Conservation (phyloP, 2,888 invertebrate species). For the Sialis fuliginosa region DNA sequence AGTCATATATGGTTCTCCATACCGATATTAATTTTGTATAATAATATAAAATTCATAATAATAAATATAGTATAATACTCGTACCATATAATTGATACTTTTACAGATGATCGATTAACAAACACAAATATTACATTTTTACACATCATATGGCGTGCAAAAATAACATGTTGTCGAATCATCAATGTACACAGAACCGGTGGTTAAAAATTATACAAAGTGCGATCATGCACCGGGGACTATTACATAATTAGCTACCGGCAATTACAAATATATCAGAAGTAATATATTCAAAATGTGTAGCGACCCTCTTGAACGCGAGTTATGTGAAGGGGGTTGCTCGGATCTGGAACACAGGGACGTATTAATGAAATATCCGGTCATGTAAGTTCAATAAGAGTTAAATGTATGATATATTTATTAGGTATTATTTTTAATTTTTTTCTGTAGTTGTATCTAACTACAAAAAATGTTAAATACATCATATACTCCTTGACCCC, state of each 20-base stretch:
- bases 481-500: too few relatives aligned
- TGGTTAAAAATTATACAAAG: background rate
- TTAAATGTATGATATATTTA: too few relatives aligned
- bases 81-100: too few relatives aligned
- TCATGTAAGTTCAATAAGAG: too few relatives aligned
- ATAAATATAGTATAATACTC: too few relatives aligned
- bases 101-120: background rate
- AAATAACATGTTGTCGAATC: conserved; percentile 7
- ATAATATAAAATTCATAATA: too few relatives aligned
- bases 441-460: too few relatives aligned
- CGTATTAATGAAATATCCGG: background rate
- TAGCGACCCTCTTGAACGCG: background rate
- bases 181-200: background rate
- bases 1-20: too few relatives aligned
- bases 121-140: background rate
- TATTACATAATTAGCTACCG: conserved; percentile 3
- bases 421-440: too few relatives aligned
- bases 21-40: too few relatives aligned
- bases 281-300: conserved; percentile 4
- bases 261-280: conserved; percentile 5
- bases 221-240: background rate
- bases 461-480: too few relatives aligned
- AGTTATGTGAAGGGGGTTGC: background rate
- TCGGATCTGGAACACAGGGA: background rate
- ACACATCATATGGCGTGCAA: background rate